Evolutionary conservation across 2,113 vertebrate genomes (phyloP), one percentile per base, ranked within the genome.

Genomic region (Alligator sinensis): DNA sequence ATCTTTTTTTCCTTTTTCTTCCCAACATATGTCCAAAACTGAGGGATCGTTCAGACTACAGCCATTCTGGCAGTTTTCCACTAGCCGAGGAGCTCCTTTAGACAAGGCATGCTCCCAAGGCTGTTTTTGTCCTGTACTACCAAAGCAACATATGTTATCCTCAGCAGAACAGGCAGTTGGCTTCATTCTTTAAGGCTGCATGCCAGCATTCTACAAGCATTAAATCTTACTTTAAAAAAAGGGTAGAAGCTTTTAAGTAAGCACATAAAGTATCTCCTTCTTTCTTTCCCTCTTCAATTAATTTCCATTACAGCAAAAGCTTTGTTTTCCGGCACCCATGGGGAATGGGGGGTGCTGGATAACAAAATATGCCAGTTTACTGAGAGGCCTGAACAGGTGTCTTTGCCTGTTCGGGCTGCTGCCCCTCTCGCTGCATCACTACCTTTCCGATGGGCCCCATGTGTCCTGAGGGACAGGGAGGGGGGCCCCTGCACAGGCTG

Each of bases 1-100:
- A 1, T 54, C 6, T 86, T 82, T 18, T 5, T 79, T 34, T 68
- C 3, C 0, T 0, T 13, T 3, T 61, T 17, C 10, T 11, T 4
- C 60, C 1, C 47, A 47, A 47, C 1, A 0, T 77, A 89, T 89
- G 3, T 17, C 8, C 24, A 87, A 27, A 5, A 61, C 12, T 2
- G 61, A 15, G 55, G 80, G 64, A 76, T 4, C 0, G 66, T 85
- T 91, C 74, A 13, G 12, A 6, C 11, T 63, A 59, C 57, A 88
- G 6, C 16, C 0, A 1, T 59, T 38, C 38, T 28, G 88, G 11
- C 5, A 82, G 59, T 10, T 22, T 59, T 75, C 1, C 25, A 57
- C 5, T 77, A 77, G 16, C 17, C 63, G 4, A 9, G 59, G 2
- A 2, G 1, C 5, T 57, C 83, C 13, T 4, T 5, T 27, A 6